phyloP scores from a whole-genome alignment of 2,797 vertebrate species.

The Syngnathus rostellatus region DNA sequence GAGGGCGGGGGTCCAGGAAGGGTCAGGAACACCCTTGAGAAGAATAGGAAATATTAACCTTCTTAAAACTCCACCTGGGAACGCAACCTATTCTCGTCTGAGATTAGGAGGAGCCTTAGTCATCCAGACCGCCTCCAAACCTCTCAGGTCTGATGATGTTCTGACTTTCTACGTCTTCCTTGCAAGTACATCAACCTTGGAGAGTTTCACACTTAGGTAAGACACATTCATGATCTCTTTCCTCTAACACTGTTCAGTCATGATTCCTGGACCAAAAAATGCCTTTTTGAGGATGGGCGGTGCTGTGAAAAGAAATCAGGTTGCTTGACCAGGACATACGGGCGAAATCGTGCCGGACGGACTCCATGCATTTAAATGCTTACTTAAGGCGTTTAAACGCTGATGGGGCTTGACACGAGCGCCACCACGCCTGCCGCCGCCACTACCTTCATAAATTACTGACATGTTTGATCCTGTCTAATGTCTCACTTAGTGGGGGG shows the following conservation, averaged over 20 bases:
- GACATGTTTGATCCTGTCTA: slow-evolving; percentile 54
- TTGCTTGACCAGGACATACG: slow-evolving; percentile 30
- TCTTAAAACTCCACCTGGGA: slow-evolving; percentile 62
- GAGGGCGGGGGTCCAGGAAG: slow-evolving; percentile 37
- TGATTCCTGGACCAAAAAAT: not conserved
- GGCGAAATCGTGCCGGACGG: slow-evolving; percentile 52
- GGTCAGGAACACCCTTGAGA: slow-evolving; percentile 73
- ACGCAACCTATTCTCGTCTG: slow-evolving; percentile 74
- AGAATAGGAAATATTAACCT: slow-evolving; percentile 83
- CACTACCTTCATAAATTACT: slow-evolving; percentile 58
- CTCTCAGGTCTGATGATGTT: slow-evolving; percentile 72
- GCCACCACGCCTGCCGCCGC: slow-evolving; percentile 45
- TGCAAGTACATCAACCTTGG: slow-evolving; percentile 71
- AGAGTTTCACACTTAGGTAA: slow-evolving; percentile 86
- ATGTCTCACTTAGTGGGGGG: slow-evolving; percentile 44
- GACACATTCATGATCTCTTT: slow-evolving; percentile 14
- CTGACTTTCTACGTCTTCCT: slow-evolving; percentile 84
- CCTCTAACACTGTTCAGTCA: not conserved
- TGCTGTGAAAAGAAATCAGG: slow-evolving; percentile 22
- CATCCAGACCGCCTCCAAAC: slow-evolving; percentile 75
- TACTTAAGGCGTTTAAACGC: slow-evolving; percentile 56
- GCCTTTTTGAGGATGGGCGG: no score
- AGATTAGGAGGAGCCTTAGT: slow-evolving; percentile 77
- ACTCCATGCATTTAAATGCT: slow-evolving; percentile 68
- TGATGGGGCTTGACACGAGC: slow-evolving; percentile 37